Conservation (phyloP, 2,797 vertebrate species). For the Pyrocephalus nanus region DNA sequence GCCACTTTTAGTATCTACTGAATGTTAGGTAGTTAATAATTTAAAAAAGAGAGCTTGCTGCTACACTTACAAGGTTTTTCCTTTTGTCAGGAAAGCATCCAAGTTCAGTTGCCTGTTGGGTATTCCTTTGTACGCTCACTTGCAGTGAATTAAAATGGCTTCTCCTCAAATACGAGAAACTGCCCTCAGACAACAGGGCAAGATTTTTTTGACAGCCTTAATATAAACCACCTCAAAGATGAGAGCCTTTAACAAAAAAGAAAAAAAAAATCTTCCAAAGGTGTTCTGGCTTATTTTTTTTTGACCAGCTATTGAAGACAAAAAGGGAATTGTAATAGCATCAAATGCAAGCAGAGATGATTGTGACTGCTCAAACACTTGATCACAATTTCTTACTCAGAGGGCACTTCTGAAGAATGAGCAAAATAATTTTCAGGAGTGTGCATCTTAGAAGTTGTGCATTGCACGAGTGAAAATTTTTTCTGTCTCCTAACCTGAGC, state of each 20-base stretch:
- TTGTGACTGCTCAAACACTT: not conserved
- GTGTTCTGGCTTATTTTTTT: not conserved
- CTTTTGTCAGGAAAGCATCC: not conserved
- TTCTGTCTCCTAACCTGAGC: not conserved
- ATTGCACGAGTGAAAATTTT: not conserved
- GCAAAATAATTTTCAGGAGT: not conserved
- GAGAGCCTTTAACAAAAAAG: not conserved
- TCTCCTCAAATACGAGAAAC: not conserved
- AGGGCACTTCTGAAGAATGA: not conserved
- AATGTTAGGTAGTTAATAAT: constrained; percentile 57
- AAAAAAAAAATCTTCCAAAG: not conserved
- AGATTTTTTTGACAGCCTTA: not conserved
- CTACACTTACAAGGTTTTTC: not conserved
- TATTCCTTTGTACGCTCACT: not conserved
- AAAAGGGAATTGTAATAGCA: not conserved
- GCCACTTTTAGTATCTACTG: constrained; percentile 5
- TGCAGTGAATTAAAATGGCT: not conserved
- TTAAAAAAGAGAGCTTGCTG: constrained; percentile 17
- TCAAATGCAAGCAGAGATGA: not conserved
- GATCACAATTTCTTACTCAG: not conserved
- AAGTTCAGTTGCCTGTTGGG: not conserved
- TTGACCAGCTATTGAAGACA: not conserved
- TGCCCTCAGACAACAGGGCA: not conserved
- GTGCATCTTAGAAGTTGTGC: not conserved
- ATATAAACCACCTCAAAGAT: not conserved